Percentiles rank a stretch among this genome's conserved stretches.
Conservation (phyloP, 30 jellyfish, hydroid and myxozoan species). For the Mastigias papua region DNA sequence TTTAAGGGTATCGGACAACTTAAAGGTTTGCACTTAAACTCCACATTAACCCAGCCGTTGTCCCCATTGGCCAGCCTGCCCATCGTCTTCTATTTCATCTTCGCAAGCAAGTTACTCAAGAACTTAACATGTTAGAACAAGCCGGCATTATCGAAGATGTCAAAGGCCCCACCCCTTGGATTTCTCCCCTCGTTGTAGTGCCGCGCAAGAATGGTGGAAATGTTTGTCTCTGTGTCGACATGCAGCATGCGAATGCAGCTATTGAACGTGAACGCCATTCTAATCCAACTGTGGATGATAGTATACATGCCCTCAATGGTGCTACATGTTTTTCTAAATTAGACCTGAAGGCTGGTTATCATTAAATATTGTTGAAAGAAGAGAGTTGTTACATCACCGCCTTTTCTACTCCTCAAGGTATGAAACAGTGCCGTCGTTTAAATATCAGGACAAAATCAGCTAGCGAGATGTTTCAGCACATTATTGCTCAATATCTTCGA, state of each 20-base stretch:
- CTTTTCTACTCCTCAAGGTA: neutral
- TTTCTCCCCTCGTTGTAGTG: neutral
- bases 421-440: neutral
- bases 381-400: neutral
- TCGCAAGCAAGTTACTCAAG: neutral
- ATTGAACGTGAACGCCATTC: too few species aligned
- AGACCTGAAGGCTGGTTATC: neutral
- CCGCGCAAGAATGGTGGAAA: neutral
- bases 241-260: too few species aligned
- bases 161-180: neutral
- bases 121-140: neutral
- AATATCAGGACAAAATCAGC: neutral
- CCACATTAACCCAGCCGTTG: too few species aligned
- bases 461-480: neutral
- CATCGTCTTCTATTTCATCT: too few species aligned
- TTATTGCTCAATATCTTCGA: neutral
- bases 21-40: too few species aligned
- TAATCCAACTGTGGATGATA: neutral
- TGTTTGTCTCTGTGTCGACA: neutral
- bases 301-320: neutral
- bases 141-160: neutral
- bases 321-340: neutral
- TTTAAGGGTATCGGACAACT: too few species aligned
- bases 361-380: neutral
- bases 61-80: too few species aligned